These are phyloP conservation scores for Muntiacus reevesi DNA, from an alignment of 2,113 vertebrate genomes.

Conservation along the genomic window DNA sequence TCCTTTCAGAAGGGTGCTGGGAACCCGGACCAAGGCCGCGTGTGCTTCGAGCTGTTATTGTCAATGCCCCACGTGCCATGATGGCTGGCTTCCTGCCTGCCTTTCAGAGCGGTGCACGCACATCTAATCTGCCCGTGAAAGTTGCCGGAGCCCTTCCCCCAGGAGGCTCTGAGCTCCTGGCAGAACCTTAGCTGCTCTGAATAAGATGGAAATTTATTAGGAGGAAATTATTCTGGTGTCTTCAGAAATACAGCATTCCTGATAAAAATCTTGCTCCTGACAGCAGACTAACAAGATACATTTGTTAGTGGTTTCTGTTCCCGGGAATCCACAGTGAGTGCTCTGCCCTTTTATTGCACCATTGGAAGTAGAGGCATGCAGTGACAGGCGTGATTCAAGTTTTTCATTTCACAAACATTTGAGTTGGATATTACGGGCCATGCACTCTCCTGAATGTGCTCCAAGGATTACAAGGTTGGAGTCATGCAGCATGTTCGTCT, in stretches of 20 bases:
- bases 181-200: slow-evolving; percentile 60
- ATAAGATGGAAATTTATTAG: slow-evolving; percentile 80
- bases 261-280: slow-evolving; percentile 82
- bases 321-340: slow-evolving; percentile 49
- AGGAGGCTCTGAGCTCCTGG: slow-evolving; percentile 69
- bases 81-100: background rate
- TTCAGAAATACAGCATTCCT: slow-evolving; percentile 79
- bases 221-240: slow-evolving; percentile 78
- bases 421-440: background rate
- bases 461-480: accelerated
- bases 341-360: slow-evolving; percentile 46
- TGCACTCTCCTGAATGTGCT: background rate
- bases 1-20: slow-evolving; percentile 27
- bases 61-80: background rate
- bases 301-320: slow-evolving; percentile 75
- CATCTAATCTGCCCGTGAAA: slow-evolving; percentile 48
- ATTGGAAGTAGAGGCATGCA: slow-evolving; percentile 39
- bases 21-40: accelerated
- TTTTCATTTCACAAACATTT: background rate
- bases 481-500: background rate
- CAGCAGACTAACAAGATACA: slow-evolving; percentile 77
- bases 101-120: background rate
- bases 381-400: slow-evolving; percentile 55
- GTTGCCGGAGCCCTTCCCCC: background rate
- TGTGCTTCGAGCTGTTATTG: background rate